These are phyloP conservation scores for Lytechinus variegatus DNA, from an alignment of 35 echinoderm and acorn worm species.

Conservation along the genomic window DNA sequence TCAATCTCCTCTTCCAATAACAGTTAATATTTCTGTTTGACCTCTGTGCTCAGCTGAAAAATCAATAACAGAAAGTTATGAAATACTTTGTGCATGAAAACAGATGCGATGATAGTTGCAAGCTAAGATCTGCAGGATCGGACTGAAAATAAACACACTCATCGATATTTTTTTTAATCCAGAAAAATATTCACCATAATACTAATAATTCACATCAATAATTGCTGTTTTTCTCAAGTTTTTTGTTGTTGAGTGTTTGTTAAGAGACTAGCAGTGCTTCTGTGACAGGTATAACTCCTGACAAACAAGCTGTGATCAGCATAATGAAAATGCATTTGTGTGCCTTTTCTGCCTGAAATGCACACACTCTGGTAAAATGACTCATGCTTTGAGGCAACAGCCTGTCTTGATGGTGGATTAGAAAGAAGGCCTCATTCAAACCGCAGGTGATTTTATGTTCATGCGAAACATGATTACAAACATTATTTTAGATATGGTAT, in stretches of 20 bases:
- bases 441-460: background rate
- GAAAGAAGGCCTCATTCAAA: background rate
- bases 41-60: no score
- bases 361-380: background rate
- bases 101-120: background rate
- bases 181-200: background rate
- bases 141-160: background rate
- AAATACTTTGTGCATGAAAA: background rate
- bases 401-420: background rate
- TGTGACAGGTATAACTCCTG: background rate
- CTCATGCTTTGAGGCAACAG: background rate
- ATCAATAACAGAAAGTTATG: no score
- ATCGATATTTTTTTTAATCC: background rate
- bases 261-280: background rate
- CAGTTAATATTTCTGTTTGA: no score
- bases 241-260: background rate
- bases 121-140: background rate
- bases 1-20: no score
- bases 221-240: no score
- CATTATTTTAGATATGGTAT: background rate
- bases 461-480: background rate
- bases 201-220: no score
- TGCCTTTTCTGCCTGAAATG: background rate
- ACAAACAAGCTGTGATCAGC: conserved; percentile 35
- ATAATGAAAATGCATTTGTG: conserved; percentile 42